Conservation (phyloP, 1,140 invertebrate species). For the Lordiphosa mommai region DNA sequence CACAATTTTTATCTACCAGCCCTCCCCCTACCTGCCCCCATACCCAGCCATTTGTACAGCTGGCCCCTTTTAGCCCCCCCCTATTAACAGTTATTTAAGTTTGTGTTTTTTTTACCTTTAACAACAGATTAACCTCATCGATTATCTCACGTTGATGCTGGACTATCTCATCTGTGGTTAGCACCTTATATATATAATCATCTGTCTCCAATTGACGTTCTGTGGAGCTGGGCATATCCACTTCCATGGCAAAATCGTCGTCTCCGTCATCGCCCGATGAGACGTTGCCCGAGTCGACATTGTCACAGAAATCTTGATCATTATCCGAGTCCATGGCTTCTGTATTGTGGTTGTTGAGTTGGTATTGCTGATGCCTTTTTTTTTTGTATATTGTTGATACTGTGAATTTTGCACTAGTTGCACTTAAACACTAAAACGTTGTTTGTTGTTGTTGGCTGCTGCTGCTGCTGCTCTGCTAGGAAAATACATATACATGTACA, state of each 20-base stretch:
- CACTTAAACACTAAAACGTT: slow-evolving; percentile 16
- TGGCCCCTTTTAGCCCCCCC: not conserved
- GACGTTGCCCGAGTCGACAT: slow-evolving; percentile 94
- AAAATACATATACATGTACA: slow-evolving; percentile 14
- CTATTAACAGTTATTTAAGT: not conserved
- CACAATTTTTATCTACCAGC: slow-evolving; percentile 1
- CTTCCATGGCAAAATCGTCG: slow-evolving; percentile 92
- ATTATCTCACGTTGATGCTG: slow-evolving; percentile 98
- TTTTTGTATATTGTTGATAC: slow-evolving; percentile 1
- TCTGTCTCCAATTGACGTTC: slow-evolving; percentile 90
- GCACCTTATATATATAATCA: slow-evolving; percentile 95
- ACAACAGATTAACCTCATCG: slow-evolving; percentile 94
- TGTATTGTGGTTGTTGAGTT: slow-evolving; percentile 3
- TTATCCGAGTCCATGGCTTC: slow-evolving; percentile 87
- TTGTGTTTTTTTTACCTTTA: slow-evolving; percentile 84
- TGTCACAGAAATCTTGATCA: slow-evolving; percentile 92
- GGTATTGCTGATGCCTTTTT: not conserved
- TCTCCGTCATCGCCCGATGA: slow-evolving; percentile 94
- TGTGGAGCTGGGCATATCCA: slow-evolving; percentile 84
- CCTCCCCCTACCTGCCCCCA: not conserved
- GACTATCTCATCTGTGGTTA: slow-evolving; percentile 97
- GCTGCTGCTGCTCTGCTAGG: slow-evolving; percentile 1
- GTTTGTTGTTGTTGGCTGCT: not conserved
- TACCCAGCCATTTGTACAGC: not conserved
- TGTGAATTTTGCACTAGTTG: slow-evolving; percentile 16